Base-by-base conservation (phyloP, 1,140 invertebrate species). In the Pygmarrhopalites habei region DNA sequence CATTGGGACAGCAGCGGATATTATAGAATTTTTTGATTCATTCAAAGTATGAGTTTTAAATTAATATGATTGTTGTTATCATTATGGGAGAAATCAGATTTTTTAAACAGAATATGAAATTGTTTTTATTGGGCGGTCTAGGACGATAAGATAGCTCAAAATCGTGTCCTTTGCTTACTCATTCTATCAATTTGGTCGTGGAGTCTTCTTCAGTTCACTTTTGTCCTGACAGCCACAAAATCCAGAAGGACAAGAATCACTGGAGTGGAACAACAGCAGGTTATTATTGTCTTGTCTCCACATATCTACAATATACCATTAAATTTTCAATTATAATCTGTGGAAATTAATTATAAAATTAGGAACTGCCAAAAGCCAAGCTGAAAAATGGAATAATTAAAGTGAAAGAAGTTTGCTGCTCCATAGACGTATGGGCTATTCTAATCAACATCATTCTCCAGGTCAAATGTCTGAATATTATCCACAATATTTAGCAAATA, bases 11-110 rank as follows among this genome's bases (percentile, higher is more conserved):
- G 92, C 92, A 0, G 92, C 91, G 0, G 93, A 96, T 74, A 96
- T 96, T 60, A 92, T 95, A 29, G 92, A 96, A 75, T 95, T 96
- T 75, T 95, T 95, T 75, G 92, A 95, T 74, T 92, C 92, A 0
- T 95, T 95, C 77, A 90, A 90, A 76, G 74, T 73, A 64, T n/a
- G n/a, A n/a, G n/a, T n/a, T n/a, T n/a, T n/a, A n/a, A n/a, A n/a
- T n/a, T n/a, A n/a, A 10, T 7, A 21, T 19, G 21, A 25, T 21
- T 19, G 21, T 21, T 25, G 14, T 51, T 12, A 51, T 10, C 47
- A 51, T 21, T 19, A 14, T 51, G 10, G 39, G 10, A 51, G 21
- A 10, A 51, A 21, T 51, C 47, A 10, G 47, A 12, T 19, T 51
- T 51, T 25, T 10, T 25, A 10, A 51, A 25, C 10, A n/a, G n/a